These are phyloP conservation scores for Sphaerophoria taeniata DNA, from an alignment of 2,888 invertebrate species.

Conservation along the genomic window DNA sequence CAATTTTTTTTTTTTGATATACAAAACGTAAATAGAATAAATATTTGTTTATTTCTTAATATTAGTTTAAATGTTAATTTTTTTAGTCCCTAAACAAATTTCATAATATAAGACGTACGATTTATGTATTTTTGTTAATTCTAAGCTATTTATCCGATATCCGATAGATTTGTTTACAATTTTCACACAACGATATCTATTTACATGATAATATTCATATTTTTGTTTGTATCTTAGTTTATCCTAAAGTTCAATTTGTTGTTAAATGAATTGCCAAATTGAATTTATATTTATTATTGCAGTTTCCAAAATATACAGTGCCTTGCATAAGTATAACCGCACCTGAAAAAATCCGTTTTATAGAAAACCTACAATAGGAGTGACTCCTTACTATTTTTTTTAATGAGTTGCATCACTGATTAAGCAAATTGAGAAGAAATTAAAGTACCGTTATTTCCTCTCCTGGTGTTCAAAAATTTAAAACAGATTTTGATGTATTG, in stretches of 20 bases:
- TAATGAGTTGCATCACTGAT: too few relatives aligned
- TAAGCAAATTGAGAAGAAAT: too few relatives aligned
- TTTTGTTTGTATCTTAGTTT: slow-evolving; percentile 5
- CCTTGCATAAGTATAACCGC: too few relatives aligned
- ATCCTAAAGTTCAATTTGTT: slow-evolving; percentile 35
- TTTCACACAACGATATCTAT: slow-evolving; percentile 24
- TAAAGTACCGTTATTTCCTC: too few relatives aligned
- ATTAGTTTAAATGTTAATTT: slow-evolving; percentile 50
- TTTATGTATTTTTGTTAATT: slow-evolving; percentile 24
- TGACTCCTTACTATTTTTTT: too few relatives aligned
- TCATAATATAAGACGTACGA: slow-evolving; percentile 41
- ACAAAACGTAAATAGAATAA: slow-evolving; percentile 52
- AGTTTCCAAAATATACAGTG: slow-evolving; percentile 24
- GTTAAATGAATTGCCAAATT: slow-evolving; percentile 18
- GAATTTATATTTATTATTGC: slow-evolving; percentile 19
- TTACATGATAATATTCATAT: neutral
- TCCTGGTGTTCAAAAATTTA: too few relatives aligned
- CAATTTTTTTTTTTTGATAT: slow-evolving; percentile 41
- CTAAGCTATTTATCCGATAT: slow-evolving; percentile 5
- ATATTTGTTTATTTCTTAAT: slow-evolving; percentile 39
- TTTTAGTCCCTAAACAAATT: slow-evolving; percentile 62
- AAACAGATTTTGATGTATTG: too few relatives aligned
- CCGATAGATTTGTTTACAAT: neutral
- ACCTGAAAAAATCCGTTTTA: too few relatives aligned
- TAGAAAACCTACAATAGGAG: too few relatives aligned